A percentile compares a stretch with the other conserved stretches of the same genome.
Conservation (phyloP, 2,888 invertebrate species). For the Iselma pallidipennis region DNA sequence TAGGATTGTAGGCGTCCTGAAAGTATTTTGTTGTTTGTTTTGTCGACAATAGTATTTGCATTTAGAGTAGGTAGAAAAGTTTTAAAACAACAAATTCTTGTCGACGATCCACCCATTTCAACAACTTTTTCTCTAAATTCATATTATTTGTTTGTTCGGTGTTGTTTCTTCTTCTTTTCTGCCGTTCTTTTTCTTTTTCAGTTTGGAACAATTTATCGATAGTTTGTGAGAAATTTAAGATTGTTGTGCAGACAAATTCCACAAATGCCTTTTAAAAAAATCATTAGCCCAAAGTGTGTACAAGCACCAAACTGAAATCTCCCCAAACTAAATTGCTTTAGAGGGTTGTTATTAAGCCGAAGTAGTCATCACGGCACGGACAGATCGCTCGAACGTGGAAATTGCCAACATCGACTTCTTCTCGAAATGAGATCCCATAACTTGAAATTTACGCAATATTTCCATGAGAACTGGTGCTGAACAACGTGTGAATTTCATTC, state of each 20-base stretch:
- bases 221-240: too few relatives aligned
- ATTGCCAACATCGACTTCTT: constrained; percentile 47
- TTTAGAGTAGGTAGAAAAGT: constrained; percentile 55
- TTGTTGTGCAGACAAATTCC: too few relatives aligned
- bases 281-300: too few relatives aligned
- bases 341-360: constrained; percentile 4
- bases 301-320: background rate
- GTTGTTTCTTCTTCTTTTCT: constrained; percentile 4
- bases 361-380: constrained; percentile 42
- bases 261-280: too few relatives aligned
- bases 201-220: too few relatives aligned
- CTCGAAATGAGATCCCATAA: constrained; percentile 52
- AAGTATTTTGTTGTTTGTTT: constrained; percentile 47
- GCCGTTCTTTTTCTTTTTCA: constrained; percentile 1
- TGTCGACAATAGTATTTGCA: constrained; percentile 50
- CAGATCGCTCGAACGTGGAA: constrained; percentile 50
- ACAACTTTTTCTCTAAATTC: constrained; percentile 35
- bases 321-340: constrained; percentile 2
- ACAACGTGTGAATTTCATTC: constrained; percentile 16
- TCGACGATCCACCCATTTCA: constrained; percentile 34
- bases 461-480: constrained; percentile 22
- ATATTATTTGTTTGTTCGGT: constrained; percentile 31
- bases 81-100: constrained; percentile 47
- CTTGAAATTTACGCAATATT: constrained; percentile 49
- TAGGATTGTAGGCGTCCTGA: constrained; percentile 22